Evolutionary conservation across 2,113 vertebrate species (phyloP).

Genomic region (Microcebus lehilahytsara): DNA sequence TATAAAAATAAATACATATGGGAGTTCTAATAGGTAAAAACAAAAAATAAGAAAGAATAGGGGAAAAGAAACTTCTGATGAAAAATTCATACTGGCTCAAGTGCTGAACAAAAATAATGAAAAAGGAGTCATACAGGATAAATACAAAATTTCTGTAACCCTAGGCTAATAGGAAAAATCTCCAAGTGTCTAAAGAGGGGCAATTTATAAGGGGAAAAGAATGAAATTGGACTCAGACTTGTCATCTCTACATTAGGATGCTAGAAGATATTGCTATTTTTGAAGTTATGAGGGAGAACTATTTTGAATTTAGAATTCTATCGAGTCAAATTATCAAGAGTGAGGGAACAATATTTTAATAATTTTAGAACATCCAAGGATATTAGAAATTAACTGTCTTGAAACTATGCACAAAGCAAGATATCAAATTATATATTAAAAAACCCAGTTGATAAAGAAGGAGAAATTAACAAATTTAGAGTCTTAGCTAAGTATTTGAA

Average conservation of each 20-base stretch:
- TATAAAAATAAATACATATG: background rate
- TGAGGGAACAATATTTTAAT: background rate
- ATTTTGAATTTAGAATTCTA: background rate
- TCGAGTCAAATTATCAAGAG: background rate
- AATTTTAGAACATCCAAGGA: background rate
- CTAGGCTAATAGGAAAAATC: background rate
- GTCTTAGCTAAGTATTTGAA: background rate
- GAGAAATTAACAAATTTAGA: background rate
- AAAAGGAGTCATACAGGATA: background rate
- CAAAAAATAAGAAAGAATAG: background rate
- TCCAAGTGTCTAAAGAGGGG: background rate
- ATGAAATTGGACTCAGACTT: background rate
- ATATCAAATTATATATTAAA: background rate
- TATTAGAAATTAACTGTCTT: background rate
- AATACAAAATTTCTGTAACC: background rate
- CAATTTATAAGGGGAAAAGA: background rate
- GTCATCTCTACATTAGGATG: background rate
- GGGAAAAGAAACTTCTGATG: background rate
- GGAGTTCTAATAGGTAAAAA: background rate
- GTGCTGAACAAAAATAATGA: background rate
- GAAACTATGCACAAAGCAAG: background rate
- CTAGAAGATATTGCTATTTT: background rate
- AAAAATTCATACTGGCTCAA: background rate
- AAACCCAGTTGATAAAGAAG: background rate
- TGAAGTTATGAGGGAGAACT: background rate